Conservation (phyloP, 2,888 invertebrate genomes). For the Iselma pallidipennis region DNA sequence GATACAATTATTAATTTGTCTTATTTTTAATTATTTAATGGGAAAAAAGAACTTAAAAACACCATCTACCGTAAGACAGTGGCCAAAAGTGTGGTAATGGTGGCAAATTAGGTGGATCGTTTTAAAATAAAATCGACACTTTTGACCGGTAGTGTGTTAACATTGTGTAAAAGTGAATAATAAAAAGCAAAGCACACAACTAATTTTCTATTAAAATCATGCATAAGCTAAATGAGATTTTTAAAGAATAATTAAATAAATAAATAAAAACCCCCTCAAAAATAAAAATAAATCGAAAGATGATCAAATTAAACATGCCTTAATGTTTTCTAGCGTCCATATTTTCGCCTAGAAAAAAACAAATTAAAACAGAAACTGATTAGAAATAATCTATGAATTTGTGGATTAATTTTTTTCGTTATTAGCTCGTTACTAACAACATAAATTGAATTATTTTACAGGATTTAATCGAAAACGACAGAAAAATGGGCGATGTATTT, state of each 20-base stretch:
- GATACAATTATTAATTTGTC: no score
- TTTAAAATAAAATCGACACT: neutral
- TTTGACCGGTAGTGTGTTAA: neutral
- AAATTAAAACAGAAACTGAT: conserved; percentile 42
- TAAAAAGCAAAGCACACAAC: conserved; percentile 15
- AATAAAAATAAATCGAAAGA: conserved; percentile 45
- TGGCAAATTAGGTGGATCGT: neutral
- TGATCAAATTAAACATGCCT: conserved; percentile 62
- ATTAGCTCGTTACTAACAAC: neutral
- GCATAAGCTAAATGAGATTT: neutral
- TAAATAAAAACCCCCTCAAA: conserved; percentile 1
- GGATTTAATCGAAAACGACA: neutral
- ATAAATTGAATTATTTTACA: conserved; percentile 4
- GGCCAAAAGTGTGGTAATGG: no score
- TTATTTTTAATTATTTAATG: no score
- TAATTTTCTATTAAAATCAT: conserved; percentile 12
- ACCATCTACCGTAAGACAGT: conserved; percentile 7
- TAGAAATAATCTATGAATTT: conserved; percentile 29
- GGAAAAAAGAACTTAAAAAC: conserved; percentile 1
- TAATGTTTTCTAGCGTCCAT: conserved; percentile 62
- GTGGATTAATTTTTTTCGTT: neutral
- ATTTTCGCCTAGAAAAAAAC: conserved; percentile 64
- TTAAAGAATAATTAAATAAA: no score
- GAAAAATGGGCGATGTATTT: no score
- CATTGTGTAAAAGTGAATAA: conserved; percentile 1